Conservation (phyloP, 1,140 invertebrate genomes). For the Thereuonema tuberculata region DNA sequence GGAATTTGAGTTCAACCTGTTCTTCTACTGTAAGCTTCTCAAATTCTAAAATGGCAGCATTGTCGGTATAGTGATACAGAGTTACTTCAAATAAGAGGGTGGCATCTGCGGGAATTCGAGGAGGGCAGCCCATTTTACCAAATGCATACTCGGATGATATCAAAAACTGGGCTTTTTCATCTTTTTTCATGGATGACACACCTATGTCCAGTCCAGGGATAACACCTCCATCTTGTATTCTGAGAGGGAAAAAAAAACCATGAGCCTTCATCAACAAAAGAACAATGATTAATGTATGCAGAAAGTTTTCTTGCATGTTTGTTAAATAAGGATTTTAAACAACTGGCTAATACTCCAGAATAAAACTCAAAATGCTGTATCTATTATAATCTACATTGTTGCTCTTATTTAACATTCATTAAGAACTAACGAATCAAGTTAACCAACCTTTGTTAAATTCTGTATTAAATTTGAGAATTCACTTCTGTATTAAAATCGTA, state of each 20-base stretch:
- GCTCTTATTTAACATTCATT: too few relatives aligned
- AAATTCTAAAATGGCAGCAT: constrained; percentile 32
- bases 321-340: too few relatives aligned
- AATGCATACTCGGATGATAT: constrained; percentile 49
- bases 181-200: constrained; percentile 45
- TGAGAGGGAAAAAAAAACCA: constrained; percentile 9
- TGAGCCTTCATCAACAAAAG: too few relatives aligned
- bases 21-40: constrained; percentile 37
- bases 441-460: too few relatives aligned
- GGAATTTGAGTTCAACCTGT: constrained; percentile 32
- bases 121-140: constrained; percentile 45
- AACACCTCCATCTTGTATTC: constrained; percentile 36
- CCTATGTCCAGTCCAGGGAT: constrained; percentile 50
- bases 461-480: too few relatives aligned
- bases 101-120: constrained; percentile 37
- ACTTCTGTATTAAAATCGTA: too few relatives aligned
- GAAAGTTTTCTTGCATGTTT: too few relatives aligned
- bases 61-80: constrained; percentile 36
- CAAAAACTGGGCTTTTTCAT: constrained; percentile 49
- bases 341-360: too few relatives aligned
- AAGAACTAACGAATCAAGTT: too few relatives aligned
- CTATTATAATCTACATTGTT: too few relatives aligned
- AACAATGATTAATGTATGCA: too few relatives aligned
- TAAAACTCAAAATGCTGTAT: too few relatives aligned
- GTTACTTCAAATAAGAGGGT: constrained; percentile 28